These are phyloP conservation scores for Notolepis coatsorum DNA, from an alignment of 2,797 vertebrate species.

Conservation along the genomic window DNA sequence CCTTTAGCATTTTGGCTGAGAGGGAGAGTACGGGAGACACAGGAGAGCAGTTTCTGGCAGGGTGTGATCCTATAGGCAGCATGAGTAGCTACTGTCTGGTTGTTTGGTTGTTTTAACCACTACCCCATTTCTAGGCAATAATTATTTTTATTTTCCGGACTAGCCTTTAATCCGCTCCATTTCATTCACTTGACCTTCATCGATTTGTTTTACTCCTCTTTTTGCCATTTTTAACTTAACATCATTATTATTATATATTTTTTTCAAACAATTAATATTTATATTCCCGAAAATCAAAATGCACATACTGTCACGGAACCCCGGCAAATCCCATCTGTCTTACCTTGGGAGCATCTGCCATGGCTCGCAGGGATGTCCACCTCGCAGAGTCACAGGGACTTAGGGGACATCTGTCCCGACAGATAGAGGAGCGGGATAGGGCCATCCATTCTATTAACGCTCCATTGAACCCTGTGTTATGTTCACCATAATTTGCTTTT, in stretches of 20 bases:
- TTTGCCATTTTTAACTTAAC: conserved; percentile 17
- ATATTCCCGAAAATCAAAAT: conserved; percentile 64
- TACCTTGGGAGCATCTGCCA: conserved; percentile 86
- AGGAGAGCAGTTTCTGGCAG: too few species aligned
- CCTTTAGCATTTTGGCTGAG: too few species aligned
- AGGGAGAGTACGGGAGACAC: too few species aligned
- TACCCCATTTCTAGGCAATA: too few species aligned
- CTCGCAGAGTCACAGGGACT: conserved; percentile 79
- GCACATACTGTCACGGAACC: conserved; percentile 63
- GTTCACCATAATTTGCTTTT: conserved; percentile 82
- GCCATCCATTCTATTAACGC: conserved; percentile 77
- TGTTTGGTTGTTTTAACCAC: too few species aligned
- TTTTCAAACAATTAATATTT: conserved; percentile 71
- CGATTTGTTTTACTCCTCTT: conserved; percentile 4
- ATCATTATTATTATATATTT: conserved; percentile 22
- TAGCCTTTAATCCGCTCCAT: neutral
- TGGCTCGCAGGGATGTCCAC: conserved; percentile 82
- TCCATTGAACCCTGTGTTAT: conserved; percentile 78
- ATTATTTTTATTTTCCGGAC: neutral
- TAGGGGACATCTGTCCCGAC: conserved; percentile 85
- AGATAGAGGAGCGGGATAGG: conserved; percentile 83
- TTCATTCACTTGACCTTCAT: neutral
- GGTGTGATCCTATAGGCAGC: too few species aligned
- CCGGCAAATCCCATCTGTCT: conserved; percentile 82
- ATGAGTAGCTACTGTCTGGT: neutral